phyloP scores from a whole-genome alignment of 2,888 invertebrate species.

The Bellardia pandia region DNA sequence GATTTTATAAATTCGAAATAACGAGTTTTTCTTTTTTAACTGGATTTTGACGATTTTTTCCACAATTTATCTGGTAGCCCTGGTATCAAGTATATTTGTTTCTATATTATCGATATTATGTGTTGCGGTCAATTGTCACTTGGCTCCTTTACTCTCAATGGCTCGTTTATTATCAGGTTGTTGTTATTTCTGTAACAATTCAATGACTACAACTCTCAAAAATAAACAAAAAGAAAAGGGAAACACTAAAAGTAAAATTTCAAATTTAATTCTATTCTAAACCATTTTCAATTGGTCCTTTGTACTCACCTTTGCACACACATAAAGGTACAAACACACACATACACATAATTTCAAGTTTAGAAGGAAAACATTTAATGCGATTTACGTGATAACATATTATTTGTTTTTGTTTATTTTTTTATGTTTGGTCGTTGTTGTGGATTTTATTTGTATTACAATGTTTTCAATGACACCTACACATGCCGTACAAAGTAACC shows the following conservation, averaged over 20 bases:
- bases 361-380: conserved; percentile 51
- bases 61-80: background rate
- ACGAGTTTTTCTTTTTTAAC: too few relatives aligned
- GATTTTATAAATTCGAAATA: too few relatives aligned
- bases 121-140: conserved; percentile 71
- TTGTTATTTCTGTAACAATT: conserved; percentile 24
- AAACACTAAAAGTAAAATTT: conserved; percentile 19
- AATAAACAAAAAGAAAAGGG: background rate
- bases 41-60: too few relatives aligned
- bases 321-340: background rate
- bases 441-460: conserved; percentile 12
- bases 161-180: conserved; percentile 64
- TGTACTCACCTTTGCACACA: background rate
- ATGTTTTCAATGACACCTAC: conserved; percentile 50
- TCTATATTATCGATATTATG: conserved; percentile 41
- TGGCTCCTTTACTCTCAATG: conserved; percentile 61
- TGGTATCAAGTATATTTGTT: conserved; percentile 2
- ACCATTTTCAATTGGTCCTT: conserved; percentile 41
- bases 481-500: background rate
- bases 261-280: conserved; percentile 33
- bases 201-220: conserved; percentile 4
- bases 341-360: conserved; percentile 30
- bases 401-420: conserved; percentile 45
- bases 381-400: conserved; percentile 71
- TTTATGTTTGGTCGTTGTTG: background rate